phyloP scores from a whole-genome alignment of 2,888 invertebrate genomes.

The Agrochola circellaris region DNA sequence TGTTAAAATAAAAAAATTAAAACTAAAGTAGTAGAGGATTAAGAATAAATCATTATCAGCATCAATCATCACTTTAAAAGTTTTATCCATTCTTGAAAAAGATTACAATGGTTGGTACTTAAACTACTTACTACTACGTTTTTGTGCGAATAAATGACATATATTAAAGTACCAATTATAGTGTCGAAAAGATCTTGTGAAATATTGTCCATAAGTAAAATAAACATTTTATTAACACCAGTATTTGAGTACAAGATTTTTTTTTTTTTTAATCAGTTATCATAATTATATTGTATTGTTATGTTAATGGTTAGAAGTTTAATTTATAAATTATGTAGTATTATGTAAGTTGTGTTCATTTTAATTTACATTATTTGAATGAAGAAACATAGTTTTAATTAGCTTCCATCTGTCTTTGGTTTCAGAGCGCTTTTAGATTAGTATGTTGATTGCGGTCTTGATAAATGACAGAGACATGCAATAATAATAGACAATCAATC shows the following conservation, averaged over 20 bases:
- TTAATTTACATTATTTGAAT: conserved; percentile 13
- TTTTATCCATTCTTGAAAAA: neutral
- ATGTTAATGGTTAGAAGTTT: neutral
- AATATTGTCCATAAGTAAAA: neutral
- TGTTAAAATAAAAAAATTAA: neutral
- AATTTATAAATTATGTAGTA: conserved; percentile 16
- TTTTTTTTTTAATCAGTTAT: neutral
- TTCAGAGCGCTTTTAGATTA: neutral
- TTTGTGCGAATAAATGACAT: neutral
- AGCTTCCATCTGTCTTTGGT: conserved; percentile 18
- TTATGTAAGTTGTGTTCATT: conserved; percentile 12
- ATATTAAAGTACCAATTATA: neutral
- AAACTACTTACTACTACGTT: too few species aligned
- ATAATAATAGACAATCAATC: neutral
- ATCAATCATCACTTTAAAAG: neutral
- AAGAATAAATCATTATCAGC: conserved; percentile 19
- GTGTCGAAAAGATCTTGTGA: neutral
- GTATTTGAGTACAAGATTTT: too few species aligned
- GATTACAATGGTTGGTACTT: neutral
- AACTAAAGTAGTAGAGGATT: conserved; percentile 2
- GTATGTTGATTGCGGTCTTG: neutral
- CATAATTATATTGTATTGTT: conserved; percentile 10
- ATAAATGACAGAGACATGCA: neutral
- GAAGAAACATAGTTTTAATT: conserved; percentile 12
- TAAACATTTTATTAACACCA: neutral